Evolutionary conservation across 1,140 invertebrate species (phyloP), one percentile per base, ranked within the genome.

Genomic region (Oreohelix idahoensis): DNA sequence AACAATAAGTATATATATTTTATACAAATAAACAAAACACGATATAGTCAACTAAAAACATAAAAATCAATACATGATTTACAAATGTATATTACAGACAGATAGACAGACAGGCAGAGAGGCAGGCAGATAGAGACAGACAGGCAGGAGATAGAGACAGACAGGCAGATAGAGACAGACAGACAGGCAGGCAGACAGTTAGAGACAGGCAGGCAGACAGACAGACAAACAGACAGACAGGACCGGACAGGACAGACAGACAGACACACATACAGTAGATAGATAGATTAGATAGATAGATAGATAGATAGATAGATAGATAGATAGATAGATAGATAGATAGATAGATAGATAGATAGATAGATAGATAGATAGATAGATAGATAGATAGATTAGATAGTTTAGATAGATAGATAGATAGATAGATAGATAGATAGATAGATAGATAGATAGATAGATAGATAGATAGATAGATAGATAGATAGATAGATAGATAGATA

Each of bases 241-340:
- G 20, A 15, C 2, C 20, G 20, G 26, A 58, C n/a, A n/a, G n/a
- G 15, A 58, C 20, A 58, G 51, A 58, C 23, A 58, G 51, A 58
- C 20, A 58, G 51, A 58, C 4, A 17, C 8, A 58, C 4, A 58
- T 5, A 58, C 23, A 58, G 17, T 58, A 26, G 26, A 23, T 58
- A 58, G 17, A 58, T 58, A 58, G 26, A 58, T 58, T 49, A 58
- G 51, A 58, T 58, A 58, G 51, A 58, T 58, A 58, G 51, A 58
- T 58, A 58, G 51, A 58, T 58, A 58, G 51, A 58, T 58, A 58
- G 51, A 58, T 58, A 58, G 51, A 58, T 58, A 58, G 51, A 58
- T 58, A 58, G 51, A 58, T 58, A 58, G 51, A 58, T 58, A 58
- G 51, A 58, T 58, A 58, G 51, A 58, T 58, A 58, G 51, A 58